These are phyloP conservation scores for Odontothrips loti DNA, from an alignment of 2,888 invertebrate genomes.

Conservation along the genomic window DNA sequence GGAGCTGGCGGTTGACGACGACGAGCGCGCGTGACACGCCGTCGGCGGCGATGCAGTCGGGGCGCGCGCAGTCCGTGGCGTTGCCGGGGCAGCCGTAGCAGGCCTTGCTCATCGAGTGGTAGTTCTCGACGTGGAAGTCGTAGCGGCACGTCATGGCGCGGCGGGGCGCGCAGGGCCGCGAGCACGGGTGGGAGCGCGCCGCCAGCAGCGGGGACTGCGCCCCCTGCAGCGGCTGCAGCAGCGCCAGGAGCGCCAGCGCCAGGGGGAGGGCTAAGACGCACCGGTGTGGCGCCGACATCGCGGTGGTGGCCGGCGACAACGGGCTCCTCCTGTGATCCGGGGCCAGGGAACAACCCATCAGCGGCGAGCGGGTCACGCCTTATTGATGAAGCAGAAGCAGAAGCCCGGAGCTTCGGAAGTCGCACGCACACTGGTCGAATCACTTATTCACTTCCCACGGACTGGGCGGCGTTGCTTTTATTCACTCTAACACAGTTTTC, in stretches of 20 bases:
- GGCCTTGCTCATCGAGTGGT: conserved; percentile 81
- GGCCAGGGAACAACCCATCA: neutral
- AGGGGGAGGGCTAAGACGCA: too few relatives aligned
- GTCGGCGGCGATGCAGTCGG: conserved; percentile 80
- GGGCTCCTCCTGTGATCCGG: neutral
- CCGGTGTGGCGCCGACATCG: too few relatives aligned
- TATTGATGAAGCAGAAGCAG: too few relatives aligned
- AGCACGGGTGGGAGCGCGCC: conserved; percentile 29
- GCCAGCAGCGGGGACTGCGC: neutral
- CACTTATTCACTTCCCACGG: too few relatives aligned
- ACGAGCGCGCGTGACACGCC: conserved; percentile 71
- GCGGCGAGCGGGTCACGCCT: too few relatives aligned
- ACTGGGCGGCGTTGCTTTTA: too few relatives aligned
- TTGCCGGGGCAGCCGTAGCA: conserved; percentile 78
- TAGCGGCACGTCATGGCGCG: conserved; percentile 67
- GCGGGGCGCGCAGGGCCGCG: conserved; percentile 51
- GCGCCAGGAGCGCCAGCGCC: neutral
- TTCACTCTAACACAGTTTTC: too few relatives aligned
- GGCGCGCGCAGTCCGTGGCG: conserved; percentile 65
- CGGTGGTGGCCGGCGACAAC: neutral
- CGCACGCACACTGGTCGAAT: too few relatives aligned
- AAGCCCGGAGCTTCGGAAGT: too few relatives aligned
- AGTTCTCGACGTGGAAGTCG: conserved; percentile 73
- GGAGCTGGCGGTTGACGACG: conserved; percentile 79
- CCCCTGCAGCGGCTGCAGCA: neutral